These are phyloP conservation scores for Gobius niger DNA, from an alignment of 2,113 vertebrate species.

Conservation along the genomic window DNA sequence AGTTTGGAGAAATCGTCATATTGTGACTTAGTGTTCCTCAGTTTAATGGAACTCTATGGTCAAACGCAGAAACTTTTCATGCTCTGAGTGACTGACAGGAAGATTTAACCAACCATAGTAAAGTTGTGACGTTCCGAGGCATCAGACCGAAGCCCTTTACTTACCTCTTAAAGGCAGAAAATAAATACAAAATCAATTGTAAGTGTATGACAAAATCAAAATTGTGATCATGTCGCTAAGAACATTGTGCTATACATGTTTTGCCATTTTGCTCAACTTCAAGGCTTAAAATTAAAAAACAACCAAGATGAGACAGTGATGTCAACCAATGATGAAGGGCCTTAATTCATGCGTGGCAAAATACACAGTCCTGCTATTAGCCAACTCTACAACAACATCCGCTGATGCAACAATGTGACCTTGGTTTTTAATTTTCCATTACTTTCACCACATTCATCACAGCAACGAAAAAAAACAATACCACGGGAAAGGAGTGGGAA, in stretches of 20 bases:
- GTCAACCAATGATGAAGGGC: neutral
- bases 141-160: too few relatives aligned
- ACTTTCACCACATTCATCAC: constrained; percentile 24
- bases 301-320: neutral
- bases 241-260: too few relatives aligned
- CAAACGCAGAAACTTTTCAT: too few relatives aligned
- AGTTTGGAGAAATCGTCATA: neutral
- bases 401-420: constrained; percentile 37
- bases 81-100: too few relatives aligned
- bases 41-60: neutral
- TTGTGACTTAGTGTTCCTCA: neutral
- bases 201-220: too few relatives aligned
- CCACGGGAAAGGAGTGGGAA: neutral
- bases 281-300: neutral
- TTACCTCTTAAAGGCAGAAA: too few relatives aligned
- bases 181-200: too few relatives aligned
- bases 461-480: neutral
- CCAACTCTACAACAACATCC: constrained; percentile 19
- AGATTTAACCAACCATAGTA: too few relatives aligned
- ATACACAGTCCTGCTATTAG: constrained; percentile 29
- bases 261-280: too few relatives aligned
- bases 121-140: too few relatives aligned
- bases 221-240: too few relatives aligned
- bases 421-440: constrained; percentile 33
- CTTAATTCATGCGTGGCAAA: constrained; percentile 12